Evolutionary conservation across 2,113 vertebrate species (phyloP), one percentile per base, ranked within the genome.

Genomic region (Peromyscus californicus): DNA sequence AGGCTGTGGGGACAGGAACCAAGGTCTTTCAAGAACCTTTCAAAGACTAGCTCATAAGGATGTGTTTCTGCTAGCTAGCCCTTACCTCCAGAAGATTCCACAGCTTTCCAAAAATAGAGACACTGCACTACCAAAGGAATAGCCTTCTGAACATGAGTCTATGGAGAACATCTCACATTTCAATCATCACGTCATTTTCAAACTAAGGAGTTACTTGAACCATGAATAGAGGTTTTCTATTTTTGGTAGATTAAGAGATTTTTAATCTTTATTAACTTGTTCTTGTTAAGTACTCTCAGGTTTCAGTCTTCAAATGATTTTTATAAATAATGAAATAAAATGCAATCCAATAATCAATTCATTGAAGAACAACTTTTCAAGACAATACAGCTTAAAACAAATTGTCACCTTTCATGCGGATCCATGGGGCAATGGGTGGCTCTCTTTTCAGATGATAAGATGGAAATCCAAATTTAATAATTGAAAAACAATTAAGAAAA

Each of bases 281-380:
- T 85, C 21, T 45, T 42, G 7, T 74, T 89, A 39, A 91, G 76
- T 6, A 72, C 16, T 78, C 89, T 67, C 45, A 74, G 54, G 31
- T 36, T 91, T 91, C 69, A 24, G 51, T 93, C 85, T 93, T 82
- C 31, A 89, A 94, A 80, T 93, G 11, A 11, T 7, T 72, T 74
- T 87, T 69, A 42, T 76, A 45, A 80, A 74, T 82, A 48, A 51
- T 45, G 69, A 94, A 61, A 83, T 61, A 67, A 72, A 93, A 42
- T 70, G 11, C 7, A 76, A 87, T 67, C 2, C 33, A 42, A 75
- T 51, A 83, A 75, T 83, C 15, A 93, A 93, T 51, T 84, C 22
- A 59, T 7, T 84, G 57, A 11, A 78, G 26, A 84, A 15, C n/a
- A 59, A 75, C 11, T 51, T 59, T 9, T 48, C 36, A 59, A 29